Evolutionary conservation across 2,113 vertebrate species (phyloP), one percentile per base, ranked within the genome.

Genomic region (Nerophis lumbriciformis): DNA sequence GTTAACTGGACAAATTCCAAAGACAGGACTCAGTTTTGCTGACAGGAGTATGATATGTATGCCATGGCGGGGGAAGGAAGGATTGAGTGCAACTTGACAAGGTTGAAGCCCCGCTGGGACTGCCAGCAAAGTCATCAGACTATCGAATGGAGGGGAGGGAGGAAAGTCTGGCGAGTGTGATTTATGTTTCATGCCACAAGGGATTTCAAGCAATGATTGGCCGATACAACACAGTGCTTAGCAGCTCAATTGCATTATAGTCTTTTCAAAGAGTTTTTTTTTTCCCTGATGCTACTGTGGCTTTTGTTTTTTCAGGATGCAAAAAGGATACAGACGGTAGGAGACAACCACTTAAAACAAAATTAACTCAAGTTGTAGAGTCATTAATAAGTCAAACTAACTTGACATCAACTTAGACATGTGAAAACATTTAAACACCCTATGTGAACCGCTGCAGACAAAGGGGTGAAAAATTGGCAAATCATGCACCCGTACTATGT

Each of bases 141-240:
- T 72, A 72, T 36, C 59, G 72, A 80, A 71, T 63, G 77, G 53
- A 39, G 60, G 49, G 59, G 55, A 48, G 42, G 36, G 2, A 6
- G 55, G 39, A 1, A 35, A 70, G 77, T 67, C 79, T 85, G 89
- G 79, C 82, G 36, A 58, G 68, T 80, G 78, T 89, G 86, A 89
- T 90, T 90, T 88, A 90, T 87, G 84, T 85, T 78, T 73, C 72
- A 73, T 61, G 73, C 83, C 83, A 87, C 59, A 0, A 77, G 85
- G 89, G 87, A 89, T 82, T 85, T 80, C 69, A 87, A 74, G 77
- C 63, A 81, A 77, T 77, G 82, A 90, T 90, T 90, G 90, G 86
- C 86, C 87, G 81, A 88, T 87, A 82, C 72, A 77, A 85, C 75
- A 76, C 70, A 72, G 81, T 80, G 84, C 83, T 88, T 81, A 86